Base-by-base conservation (phyloP, 2,888 invertebrate species). In the Drosophila quinaria region DNA sequence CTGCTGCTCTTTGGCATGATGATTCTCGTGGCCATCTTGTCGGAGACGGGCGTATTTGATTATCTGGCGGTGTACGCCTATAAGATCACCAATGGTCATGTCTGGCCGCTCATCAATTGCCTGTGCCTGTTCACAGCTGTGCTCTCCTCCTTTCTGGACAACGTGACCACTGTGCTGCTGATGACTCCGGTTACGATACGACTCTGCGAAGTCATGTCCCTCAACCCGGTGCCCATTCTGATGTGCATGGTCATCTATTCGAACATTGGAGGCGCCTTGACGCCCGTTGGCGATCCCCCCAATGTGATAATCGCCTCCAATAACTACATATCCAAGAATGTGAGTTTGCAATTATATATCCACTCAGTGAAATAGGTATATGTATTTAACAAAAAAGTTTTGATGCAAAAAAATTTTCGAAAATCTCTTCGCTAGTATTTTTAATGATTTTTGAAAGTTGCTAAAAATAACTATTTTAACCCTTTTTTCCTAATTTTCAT, bases 281-380 rank as follows among this genome's bases (percentile, higher is more conserved):
- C 98, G 0, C 98, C 98, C 0, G 96, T 98, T 1, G 98, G 98
- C 0, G 98, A 98, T 92, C 98, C 98, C 0, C 98, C 98, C 86
- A 92, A 92, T 81, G 93, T 93, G 54, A 92, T 93, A 46, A 92
- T 93, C 51, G 93, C 93, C 68, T 93, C 93, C 47, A 93, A 93
- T 69, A 91, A 81, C 70, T 92, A 91, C 74, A 92, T 93, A 67
- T 87, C 92, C 17, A 92, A 92, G 67, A 92, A 92, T 83, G 93
- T 93, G 78, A 87, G 90, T 73, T 8, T 0, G 1, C 17, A 0
- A 1, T 5, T 44, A 1, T 1, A 6, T 6, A 4, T 1, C 15
- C 3, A 22, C 22, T 4, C 22, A 22, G 22, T 22, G 1, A 22
- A 22, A 22, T 22, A 22, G 4, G 22, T 22, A 22, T 22, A 22